Percentiles rank a stretch among this genome's conserved stretches.
These are phyloP conservation scores for Hetaerina titia DNA, from an alignment of 2,888 invertebrate genomes.

Conservation along the genomic window DNA sequence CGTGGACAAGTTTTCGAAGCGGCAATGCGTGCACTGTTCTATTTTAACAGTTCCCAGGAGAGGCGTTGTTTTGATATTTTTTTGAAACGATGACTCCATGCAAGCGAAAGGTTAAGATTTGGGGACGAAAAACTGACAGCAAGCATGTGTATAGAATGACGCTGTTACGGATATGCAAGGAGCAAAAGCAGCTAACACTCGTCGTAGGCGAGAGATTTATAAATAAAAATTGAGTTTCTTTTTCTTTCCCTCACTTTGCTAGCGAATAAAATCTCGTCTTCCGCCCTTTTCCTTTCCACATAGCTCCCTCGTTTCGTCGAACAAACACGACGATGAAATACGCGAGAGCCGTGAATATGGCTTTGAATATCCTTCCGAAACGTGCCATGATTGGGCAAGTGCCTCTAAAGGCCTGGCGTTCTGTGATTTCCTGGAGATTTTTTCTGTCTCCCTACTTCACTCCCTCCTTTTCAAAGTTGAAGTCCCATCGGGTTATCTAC, in stretches of 20 bases:
- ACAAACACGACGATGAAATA: not conserved
- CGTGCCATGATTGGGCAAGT: constrained; percentile 19
- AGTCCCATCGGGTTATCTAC: not conserved
- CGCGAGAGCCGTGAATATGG: not conserved
- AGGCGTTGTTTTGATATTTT: too few species aligned
- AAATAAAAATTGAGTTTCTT: not conserved
- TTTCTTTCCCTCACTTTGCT: not conserved
- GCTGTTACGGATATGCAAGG: not conserved
- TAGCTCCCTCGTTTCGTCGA: not conserved
- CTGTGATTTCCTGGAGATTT: not conserved
- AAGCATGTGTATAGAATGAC: not conserved
- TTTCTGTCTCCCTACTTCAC: not conserved
- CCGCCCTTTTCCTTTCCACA: not conserved
- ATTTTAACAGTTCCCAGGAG: not conserved
- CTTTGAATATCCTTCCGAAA: constrained; percentile 3
- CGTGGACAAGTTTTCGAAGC: not conserved
- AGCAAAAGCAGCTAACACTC: not conserved
- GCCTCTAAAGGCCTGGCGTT: not conserved
- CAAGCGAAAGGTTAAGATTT: not conserved
- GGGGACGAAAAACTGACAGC: not conserved
- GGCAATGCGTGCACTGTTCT: not conserved
- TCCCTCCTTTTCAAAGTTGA: not conserved
- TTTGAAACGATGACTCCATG: not conserved
- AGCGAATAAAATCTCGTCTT: not conserved
- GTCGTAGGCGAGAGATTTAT: not conserved